phyloP scores from a whole-genome alignment of 1,140 invertebrate genomes.

The Popillia japonica region DNA sequence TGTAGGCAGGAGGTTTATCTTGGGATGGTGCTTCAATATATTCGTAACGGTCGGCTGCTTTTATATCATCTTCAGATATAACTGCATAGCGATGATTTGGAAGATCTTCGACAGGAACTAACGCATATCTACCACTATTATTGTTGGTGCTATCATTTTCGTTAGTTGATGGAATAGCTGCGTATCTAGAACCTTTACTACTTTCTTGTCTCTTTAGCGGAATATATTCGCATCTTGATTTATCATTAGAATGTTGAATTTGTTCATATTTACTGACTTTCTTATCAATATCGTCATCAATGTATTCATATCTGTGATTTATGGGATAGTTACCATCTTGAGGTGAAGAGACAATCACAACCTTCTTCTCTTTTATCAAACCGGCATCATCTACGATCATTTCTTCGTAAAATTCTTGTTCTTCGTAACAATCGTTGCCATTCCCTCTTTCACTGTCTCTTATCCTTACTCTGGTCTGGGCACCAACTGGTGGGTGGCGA shows the following conservation, averaged over 20 bases:
- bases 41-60: constrained; percentile 45
- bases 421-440: constrained; percentile 49
- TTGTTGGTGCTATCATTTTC: constrained; percentile 40
- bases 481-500: constrained; percentile 56
- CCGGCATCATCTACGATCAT: constrained; percentile 58
- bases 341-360: constrained; percentile 51
- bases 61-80: constrained; percentile 44
- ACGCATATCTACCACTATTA: constrained; percentile 59
- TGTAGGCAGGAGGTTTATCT: constrained; percentile 30
- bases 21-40: constrained; percentile 42
- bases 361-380: constrained; percentile 56
- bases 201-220: constrained; percentile 55
- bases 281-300: constrained; percentile 14
- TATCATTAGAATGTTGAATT: constrained; percentile 37
- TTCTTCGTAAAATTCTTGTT: constrained; percentile 60
- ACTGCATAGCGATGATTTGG: constrained; percentile 42
- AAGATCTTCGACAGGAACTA: constrained; percentile 56
- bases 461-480: constrained; percentile 46
- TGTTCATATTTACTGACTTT: constrained; percentile 46
- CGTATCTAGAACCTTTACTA: constrained; percentile 48
- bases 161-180: constrained; percentile 49
- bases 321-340: constrained; percentile 29
- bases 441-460: constrained; percentile 41
- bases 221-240: constrained; percentile 64
- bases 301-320: constrained; percentile 36